Percentiles rank a stretch among this genome's conserved stretches.
Conservation (phyloP, 2,113 vertebrate genomes). For the Acrocephalus kingi region DNA sequence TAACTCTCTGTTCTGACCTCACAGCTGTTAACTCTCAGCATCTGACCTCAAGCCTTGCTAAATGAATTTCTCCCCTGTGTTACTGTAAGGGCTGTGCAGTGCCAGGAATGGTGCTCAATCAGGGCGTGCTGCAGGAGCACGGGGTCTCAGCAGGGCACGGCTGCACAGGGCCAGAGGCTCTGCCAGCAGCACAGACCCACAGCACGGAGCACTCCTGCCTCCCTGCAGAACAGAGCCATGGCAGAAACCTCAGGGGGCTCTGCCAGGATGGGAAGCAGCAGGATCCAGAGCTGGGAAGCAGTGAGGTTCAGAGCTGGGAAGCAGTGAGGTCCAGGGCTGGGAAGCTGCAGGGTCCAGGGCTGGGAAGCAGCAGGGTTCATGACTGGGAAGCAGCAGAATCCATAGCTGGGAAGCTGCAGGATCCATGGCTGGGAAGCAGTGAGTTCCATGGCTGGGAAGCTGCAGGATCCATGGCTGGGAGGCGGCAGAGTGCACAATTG, state of each 20-base stretch:
- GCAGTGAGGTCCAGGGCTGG: too few relatives aligned
- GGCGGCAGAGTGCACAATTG: fast-evolving
- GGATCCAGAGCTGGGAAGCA: fast-evolving
- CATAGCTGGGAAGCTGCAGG: fast-evolving
- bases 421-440: too few relatives aligned
- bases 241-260: not conserved
- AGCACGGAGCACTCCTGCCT: fast-evolving
- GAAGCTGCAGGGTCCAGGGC: too few relatives aligned
- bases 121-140: not conserved
- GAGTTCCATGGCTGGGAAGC: fast-evolving
- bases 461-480: not conserved
- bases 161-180: not conserved
- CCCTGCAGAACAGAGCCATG: fast-evolving
- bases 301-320: too few relatives aligned
- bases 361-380: too few relatives aligned
- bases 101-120: not conserved
- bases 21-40: not conserved
- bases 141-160: not conserved
- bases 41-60: not conserved
- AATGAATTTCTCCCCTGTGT: not conserved
- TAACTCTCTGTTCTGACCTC: not conserved
- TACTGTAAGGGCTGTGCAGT: not conserved
- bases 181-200: not conserved
- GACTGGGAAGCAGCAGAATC: too few relatives aligned
- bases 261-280: not conserved